Evolutionary conservation across 2,797 vertebrate genomes (phyloP).

Genomic region (Furcifer pardalis): DNA sequence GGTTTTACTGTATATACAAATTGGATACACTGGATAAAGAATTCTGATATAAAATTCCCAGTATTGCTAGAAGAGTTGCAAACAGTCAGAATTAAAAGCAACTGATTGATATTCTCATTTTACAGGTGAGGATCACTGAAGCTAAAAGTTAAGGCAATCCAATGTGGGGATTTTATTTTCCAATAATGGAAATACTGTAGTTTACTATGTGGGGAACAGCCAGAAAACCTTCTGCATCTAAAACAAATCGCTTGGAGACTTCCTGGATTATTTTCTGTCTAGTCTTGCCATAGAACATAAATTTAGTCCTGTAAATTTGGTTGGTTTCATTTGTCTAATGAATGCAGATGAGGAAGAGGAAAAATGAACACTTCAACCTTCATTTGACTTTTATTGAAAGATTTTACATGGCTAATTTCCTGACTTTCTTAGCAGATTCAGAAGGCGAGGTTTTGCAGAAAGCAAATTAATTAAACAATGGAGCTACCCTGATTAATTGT

Average conservation of each 20-base stretch:
- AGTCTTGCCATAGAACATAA: background rate
- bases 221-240: no score
- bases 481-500: constrained; percentile 67
- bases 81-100: no score
- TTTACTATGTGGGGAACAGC: no score
- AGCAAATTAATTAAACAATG: constrained; percentile 65
- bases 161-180: background rate
- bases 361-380: constrained; percentile 56
- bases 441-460: constrained; percentile 8
- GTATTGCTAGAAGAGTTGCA: no score
- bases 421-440: constrained; percentile 47
- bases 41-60: no score
- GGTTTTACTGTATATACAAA: no score
- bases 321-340: constrained; percentile 62
- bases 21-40: no score
- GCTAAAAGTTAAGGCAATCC: background rate
- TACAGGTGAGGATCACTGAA: background rate
- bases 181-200: no score
- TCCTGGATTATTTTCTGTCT: background rate
- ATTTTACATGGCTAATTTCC: constrained; percentile 57
- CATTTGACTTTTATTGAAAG: constrained; percentile 62
- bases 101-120: background rate
- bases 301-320: constrained; percentile 35
- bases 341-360: constrained; percentile 22
- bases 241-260: background rate